Evolutionary conservation across 2,113 vertebrate species (phyloP), one percentile per base, ranked within the genome.

Genomic region (Alligator mississippiensis): DNA sequence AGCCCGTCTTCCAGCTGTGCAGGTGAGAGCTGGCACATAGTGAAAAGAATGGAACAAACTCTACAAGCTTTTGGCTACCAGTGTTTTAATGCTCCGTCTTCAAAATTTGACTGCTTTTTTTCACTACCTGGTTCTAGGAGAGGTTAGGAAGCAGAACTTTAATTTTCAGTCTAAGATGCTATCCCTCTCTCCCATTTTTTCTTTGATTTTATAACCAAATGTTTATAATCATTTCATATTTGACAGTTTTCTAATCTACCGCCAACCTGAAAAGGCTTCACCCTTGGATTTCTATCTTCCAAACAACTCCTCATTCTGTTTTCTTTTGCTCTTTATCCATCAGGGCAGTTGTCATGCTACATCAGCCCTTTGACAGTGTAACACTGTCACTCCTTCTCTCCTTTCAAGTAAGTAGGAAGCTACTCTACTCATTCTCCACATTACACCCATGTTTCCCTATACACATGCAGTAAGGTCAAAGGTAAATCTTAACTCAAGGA

Each of bases 401-500:
- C 76, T 95, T 88, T 93, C 92, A 94, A 83, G 80, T 59, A 84
- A 95, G 70, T 84, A 94, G 83, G 94, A 80, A 77, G 90, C 80
- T 95, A 95, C 93, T 95, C 90, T 94, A 97, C 74, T 89, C 94
- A 85, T 60, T 91, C 92, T 90, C 92, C 86, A 5, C 24, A 96
- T 93, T 6, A 92, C 59, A 47, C 34, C 18, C 74, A 80, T 90
- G 77, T 93, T 95, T 94, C 90, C 77, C 75, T 86, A 82, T 83
- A 82, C 84, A 93, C 80, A 96, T 85, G 91, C 82, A 94, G 82
- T 86, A 88, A 85, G 87, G 30, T 5, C 74, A 96, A 96, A 91
- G 85, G 81, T 81, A 97, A 97, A 96, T 82, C 92, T 91, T 94
- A 90, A 97, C 93, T 77, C 76, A 85, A 89, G 78, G 76, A 97